A percentile compares a stretch with the other conserved stretches of the same genome.
Evolutionary conservation across 2,888 invertebrate species (phyloP).

Genomic region (Brachylomia viminalis): DNA sequence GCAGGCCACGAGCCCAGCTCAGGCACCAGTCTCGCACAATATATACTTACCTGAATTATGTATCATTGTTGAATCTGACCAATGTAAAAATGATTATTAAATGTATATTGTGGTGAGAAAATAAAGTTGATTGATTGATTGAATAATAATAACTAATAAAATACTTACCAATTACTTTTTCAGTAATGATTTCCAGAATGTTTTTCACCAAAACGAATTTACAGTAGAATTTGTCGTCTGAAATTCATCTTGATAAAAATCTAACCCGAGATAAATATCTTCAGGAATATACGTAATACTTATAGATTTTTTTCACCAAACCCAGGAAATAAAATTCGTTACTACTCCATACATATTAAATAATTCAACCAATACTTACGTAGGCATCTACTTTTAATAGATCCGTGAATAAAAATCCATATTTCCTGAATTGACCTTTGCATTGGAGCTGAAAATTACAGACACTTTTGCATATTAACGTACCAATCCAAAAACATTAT

Average conservation of each 20-base stretch:
- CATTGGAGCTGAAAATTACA: conserved; percentile 25
- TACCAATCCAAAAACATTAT: not conserved
- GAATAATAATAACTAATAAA: no score
- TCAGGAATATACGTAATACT: not conserved
- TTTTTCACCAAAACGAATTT: not conserved
- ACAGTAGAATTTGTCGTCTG: not conserved
- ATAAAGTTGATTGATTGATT: no score
- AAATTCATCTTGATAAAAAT: not conserved
- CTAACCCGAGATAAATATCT: not conserved
- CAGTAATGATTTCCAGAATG: no score
- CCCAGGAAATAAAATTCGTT: not conserved
- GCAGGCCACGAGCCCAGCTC: no score
- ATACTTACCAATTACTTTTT: no score
- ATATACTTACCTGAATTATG: no score
- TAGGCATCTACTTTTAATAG: not conserved
- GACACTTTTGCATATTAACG: not conserved
- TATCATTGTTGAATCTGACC: no score
- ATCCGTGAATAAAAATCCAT: not conserved
- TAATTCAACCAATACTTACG: not conserved
- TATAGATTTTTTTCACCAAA: not conserved
- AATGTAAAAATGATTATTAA: no score
- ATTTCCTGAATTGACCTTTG: conserved; percentile 18
- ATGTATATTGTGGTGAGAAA: no score
- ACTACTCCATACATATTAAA: not conserved
- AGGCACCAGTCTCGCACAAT: no score